Base-by-base conservation (phyloP, 2,888 invertebrate genomes). In the Xanthorhoe designata region DNA sequence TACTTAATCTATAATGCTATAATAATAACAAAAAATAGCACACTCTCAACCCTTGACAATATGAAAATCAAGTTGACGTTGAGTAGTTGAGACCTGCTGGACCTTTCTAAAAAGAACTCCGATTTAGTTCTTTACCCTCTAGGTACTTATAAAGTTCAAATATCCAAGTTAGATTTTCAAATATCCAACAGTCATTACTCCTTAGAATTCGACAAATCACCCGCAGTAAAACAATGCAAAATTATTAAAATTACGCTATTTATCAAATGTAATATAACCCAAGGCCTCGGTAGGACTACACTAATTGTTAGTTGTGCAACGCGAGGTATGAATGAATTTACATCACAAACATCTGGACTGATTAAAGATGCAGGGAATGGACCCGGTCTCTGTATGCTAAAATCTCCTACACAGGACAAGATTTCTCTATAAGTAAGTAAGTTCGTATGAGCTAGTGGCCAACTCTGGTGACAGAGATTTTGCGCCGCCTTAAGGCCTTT, bases 231-330 rank as follows among this genome's bases (percentile, higher is more conserved):
- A 70, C 72, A 72, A 69, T 72, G 72, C 64, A 47, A 69, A 61
- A 67, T 72, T 68, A 69, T 70, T 69, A 64, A 67, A 65, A 66
- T 18, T 51, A 61, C 10, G 61, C 61, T 52, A 52, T 65, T 45
- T 49, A 50, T 61, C 66, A 66, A 58, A 54, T 58, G 24, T 61
- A 61, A 54, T 62, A 42, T 62, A 19, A 54, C 24, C n/a, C 66
- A 61, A 66, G 66, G 66, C n/a, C 61, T 55, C 13, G 19, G 61
- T 51, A 51, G 78, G 79, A 81, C 68, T 78, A 77, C 61, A 77
- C 85, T 89, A 89, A 89, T 88, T 89, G 83, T 80, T 70, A 78
- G 82, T 85, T 87, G 78, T 78, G 81, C 78, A 84, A 75, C 80
- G 79, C 83, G 82, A 82, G 78, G 78, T 69, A 76, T 80, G 83